Evolutionary conservation across 2,888 invertebrate species (phyloP).

Genomic region (Tenthredo mesomela): DNA sequence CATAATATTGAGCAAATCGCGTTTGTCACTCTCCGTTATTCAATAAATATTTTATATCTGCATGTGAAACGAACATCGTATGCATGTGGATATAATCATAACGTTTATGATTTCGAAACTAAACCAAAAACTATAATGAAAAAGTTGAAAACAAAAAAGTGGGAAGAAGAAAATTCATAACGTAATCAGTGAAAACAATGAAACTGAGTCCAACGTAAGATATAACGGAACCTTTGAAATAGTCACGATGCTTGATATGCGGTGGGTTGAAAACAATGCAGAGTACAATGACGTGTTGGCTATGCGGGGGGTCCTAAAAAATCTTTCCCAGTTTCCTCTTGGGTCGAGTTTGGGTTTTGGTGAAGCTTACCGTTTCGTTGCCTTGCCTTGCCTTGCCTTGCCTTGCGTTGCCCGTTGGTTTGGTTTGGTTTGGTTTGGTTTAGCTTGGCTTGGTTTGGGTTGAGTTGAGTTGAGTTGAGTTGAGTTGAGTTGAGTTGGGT

Average conservation of each 20-base stretch:
- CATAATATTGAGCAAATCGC: background rate
- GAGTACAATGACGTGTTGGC: conserved; percentile 28
- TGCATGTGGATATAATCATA: no score
- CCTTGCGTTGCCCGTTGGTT: no score
- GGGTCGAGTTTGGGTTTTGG: conserved; percentile 25
- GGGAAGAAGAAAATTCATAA: background rate
- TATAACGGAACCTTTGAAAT: background rate
- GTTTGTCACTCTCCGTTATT: background rate
- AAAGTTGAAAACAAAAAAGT: background rate
- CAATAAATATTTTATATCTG: background rate
- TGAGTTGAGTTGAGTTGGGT: conserved; percentile 18
- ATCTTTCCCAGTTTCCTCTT: conserved; percentile 1
- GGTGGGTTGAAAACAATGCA: background rate
- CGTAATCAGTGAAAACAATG: background rate
- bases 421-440: background rate
- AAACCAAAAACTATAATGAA: background rate
- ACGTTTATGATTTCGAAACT: background rate
- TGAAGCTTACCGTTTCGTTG: background rate
- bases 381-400: background rate
- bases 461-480: background rate
- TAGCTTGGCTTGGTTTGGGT: no score
- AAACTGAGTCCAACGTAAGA: background rate
- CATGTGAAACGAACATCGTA: background rate
- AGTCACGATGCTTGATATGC: background rate
- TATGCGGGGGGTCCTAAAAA: conserved; percentile 19